Base-by-base conservation (phyloP, 2,888 invertebrate species). In the Odontomyia ornata region DNA sequence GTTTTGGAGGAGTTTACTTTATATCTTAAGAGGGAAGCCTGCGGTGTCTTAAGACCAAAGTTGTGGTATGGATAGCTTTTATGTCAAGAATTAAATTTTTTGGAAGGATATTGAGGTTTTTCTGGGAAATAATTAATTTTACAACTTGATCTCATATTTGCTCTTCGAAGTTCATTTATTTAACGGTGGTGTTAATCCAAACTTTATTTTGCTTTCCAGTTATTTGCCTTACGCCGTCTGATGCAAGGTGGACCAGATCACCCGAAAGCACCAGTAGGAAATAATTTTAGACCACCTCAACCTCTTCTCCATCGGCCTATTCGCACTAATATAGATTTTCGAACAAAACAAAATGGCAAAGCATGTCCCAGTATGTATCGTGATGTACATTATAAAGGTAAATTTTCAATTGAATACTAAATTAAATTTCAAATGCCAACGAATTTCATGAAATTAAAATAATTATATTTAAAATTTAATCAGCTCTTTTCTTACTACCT, bases 321-420 rank as follows among this genome's bases (percentile, higher is more conserved):
- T 81, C 90, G 98, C 87, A 98, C 98, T 82, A 98, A 98, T 89
- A 98, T 98, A 87, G 97, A 98, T 89, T 97, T 97, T 88, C 94
- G 93, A 86, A 90, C 92, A 83, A 93, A 91, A 89, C 91, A 93
- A 89, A 91, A 90, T 81, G 92, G 92, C 80, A 94, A 95, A 87
- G 93, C 94, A 85, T 95, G 95, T 87, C 95, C 95, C 77, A 95
- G 94, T 84, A 96, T 96, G 96, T 93, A 95, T 89, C 93, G 93
- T 87, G 95, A 95, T 85, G 94, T 95, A 88, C 93, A 95, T 89
- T 96, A 96, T 87, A 95, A 94, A 92, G 94, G 94, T 93, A 88
- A 83, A 82, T 71, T 73, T 75, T 5, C 36, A 46, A 9, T 73
- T 18, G 69, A 21, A 27, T n/a, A n/a, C n/a, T 76, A 65, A n/a